A percentile compares a stretch with the other conserved stretches of the same genome.
These are phyloP conservation scores for Nycticebus coucang DNA, from an alignment of 2,113 vertebrate species.

Conservation along the genomic window DNA sequence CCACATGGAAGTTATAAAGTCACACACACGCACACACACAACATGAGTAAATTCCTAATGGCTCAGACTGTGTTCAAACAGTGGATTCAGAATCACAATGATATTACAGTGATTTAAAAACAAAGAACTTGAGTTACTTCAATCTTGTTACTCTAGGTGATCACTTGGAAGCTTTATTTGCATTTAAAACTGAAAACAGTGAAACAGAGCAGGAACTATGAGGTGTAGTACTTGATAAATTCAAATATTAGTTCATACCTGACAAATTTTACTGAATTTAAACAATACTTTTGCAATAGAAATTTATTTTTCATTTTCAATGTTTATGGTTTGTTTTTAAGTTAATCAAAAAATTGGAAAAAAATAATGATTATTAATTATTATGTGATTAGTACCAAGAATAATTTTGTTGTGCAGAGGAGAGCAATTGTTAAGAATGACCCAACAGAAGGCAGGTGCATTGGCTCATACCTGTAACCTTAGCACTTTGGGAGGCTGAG, in stretches of 20 bases:
- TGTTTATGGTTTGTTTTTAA: neutral
- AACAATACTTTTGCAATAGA: neutral
- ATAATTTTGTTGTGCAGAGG: neutral
- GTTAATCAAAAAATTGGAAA: neutral
- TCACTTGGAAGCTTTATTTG: neutral
- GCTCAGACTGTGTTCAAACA: neutral
- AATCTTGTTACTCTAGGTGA: neutral
- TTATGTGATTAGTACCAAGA: neutral
- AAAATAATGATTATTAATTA: neutral
- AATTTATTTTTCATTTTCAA: constrained; percentile 5
- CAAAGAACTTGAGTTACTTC: neutral
- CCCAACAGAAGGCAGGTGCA: no score
- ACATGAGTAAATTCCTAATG: neutral
- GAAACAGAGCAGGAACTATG: neutral
- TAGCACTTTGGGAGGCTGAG: no score
- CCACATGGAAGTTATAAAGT: neutral
- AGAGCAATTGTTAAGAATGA: neutral
- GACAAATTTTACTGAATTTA: neutral
- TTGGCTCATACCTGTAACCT: no score
- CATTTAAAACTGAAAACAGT: neutral
- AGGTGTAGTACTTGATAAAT: neutral
- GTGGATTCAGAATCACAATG: neutral
- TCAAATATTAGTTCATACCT: neutral
- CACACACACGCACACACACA: neutral
- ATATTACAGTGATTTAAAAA: neutral